Conservation (phyloP, 2,113 vertebrate genomes). For the Brevimyrus niger region DNA sequence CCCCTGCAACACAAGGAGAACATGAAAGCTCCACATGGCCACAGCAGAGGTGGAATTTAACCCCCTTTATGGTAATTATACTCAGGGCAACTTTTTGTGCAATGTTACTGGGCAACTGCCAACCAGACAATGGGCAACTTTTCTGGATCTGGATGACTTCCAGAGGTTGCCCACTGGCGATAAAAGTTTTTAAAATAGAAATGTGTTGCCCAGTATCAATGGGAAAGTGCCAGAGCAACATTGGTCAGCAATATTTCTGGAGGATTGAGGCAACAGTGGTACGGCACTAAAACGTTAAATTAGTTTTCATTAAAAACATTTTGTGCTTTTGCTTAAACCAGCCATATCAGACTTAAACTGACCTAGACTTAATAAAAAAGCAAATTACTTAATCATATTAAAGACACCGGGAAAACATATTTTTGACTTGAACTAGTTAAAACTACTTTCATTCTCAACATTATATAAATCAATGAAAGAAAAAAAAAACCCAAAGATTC, state of each 20-base stretch:
- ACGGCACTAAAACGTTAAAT: not conserved
- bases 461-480: not conserved
- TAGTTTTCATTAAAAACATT: not conserved
- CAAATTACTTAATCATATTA: not conserved
- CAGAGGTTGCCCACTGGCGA: not conserved
- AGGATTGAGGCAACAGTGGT: not conserved
- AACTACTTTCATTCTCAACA: not conserved
- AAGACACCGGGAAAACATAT: not conserved
- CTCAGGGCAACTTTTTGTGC: not conserved
- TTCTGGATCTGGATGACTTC: not conserved
- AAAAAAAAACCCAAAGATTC: not conserved
- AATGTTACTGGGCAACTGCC: not conserved
- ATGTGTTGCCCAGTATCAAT: not conserved
- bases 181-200: not conserved
- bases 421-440: not conserved
- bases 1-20: not conserved
- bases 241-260: not conserved
- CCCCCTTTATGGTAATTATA: not conserved
- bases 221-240: not conserved
- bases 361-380: not conserved
- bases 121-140: not conserved
- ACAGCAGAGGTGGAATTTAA: not conserved
- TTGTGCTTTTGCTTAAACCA: not conserved
- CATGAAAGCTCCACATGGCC: not conserved
- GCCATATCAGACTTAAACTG: not conserved